A percentile compares a stretch with the other conserved stretches of the same genome.
These are phyloP conservation scores for Onchidella celtica DNA, from an alignment of 2,888 invertebrate genomes.

Conservation along the genomic window DNA sequence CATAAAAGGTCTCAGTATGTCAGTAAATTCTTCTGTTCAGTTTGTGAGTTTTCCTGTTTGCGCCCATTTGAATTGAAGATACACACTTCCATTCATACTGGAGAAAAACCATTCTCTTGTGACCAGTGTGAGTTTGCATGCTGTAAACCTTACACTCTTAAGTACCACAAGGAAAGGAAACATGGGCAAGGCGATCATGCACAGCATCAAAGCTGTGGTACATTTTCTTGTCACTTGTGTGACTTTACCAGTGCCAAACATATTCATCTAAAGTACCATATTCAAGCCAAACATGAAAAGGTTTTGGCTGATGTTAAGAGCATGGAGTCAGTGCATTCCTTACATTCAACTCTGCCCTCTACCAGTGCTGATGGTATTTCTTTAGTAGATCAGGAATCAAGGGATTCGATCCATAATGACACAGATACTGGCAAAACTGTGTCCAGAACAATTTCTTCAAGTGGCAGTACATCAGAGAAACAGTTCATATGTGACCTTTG, in stretches of 20 bases:
- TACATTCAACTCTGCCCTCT: neutral
- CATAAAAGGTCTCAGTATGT: neutral
- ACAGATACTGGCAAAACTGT: neutral
- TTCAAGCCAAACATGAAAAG: constrained; percentile 1
- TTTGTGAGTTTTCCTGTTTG: constrained; percentile 30
- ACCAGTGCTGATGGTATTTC: neutral
- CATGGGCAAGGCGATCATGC: neutral
- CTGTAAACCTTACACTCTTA: neutral
- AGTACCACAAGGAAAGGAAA: constrained; percentile 15
- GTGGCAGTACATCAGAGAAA: constrained; percentile 72
- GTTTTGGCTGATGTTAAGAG: neutral
- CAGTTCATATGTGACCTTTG: constrained; percentile 86
- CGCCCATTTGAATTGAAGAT: constrained; percentile 43
- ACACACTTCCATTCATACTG: constrained; percentile 47
- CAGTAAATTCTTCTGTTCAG: constrained; percentile 25
- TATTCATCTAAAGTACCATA: constrained; percentile 9
- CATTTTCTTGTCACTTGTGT: neutral
- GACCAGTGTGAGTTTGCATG: constrained; percentile 44
- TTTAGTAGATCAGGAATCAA: neutral
- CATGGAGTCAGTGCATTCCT: neutral
- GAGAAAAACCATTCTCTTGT: constrained; percentile 45
- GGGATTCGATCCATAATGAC: neutral
- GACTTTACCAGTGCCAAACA: neutral
- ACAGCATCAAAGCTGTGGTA: neutral
- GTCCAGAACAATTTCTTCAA: neutral